A percentile compares a stretch with the other conserved stretches of the same genome.
Evolutionary conservation across 2,797 vertebrate species (phyloP).

Genomic region (Sus cebifrons): DNA sequence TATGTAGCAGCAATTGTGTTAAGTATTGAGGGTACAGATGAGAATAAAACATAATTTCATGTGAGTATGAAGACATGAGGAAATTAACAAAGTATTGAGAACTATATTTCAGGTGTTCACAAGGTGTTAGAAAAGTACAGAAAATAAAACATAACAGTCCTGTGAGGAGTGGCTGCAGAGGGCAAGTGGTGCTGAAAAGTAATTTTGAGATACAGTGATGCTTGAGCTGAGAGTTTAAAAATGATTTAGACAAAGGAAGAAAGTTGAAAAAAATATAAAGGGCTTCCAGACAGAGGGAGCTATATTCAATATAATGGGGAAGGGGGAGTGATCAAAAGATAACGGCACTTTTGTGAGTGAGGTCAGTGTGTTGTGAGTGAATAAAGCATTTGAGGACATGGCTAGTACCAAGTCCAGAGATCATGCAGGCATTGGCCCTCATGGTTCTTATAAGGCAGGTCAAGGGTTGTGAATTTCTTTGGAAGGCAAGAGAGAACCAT

Average conservation of each 20-base stretch:
- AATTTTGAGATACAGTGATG: neutral
- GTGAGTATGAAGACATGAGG: neutral
- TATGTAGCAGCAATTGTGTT: neutral
- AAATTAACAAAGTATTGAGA: neutral
- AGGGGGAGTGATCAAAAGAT: neutral
- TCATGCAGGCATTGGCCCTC: neutral
- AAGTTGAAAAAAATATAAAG: neutral
- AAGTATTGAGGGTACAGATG: neutral
- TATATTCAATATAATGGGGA: neutral
- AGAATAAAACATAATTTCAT: slow-evolving; percentile 8
- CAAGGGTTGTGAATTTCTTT: slow-evolving; percentile 22
- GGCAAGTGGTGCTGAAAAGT: neutral
- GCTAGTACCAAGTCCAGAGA: neutral
- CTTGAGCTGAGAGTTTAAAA: neutral
- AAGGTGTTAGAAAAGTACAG: neutral
- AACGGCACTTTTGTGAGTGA: no score
- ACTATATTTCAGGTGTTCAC: neutral
- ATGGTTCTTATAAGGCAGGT: neutral
- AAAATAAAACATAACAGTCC: neutral
- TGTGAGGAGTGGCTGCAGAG: neutral
- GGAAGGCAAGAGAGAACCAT: slow-evolving; percentile 1
- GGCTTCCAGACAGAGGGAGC: neutral
- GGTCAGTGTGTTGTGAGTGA: neutral
- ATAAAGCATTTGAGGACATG: neutral
- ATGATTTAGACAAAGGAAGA: neutral